Base-by-base conservation (phyloP, 92 coral and sea anemone genomes). In the Porites lobata region DNA sequence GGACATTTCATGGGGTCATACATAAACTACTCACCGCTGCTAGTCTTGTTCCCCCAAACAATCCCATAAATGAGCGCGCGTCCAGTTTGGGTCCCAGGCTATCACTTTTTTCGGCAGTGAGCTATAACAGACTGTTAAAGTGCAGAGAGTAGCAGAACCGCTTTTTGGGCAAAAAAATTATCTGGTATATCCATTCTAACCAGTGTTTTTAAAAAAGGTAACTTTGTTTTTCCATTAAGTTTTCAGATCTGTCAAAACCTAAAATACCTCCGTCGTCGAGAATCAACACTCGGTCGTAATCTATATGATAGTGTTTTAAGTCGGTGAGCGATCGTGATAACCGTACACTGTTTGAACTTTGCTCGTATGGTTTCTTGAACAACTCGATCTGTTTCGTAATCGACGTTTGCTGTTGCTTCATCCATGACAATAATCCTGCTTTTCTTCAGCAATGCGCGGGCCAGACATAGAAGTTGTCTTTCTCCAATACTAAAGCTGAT, bases 331-430 rank as follows among this genome's bases (percentile, higher is more conserved):
- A 73, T 73, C 20, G 77, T 73, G 9, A 73, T 73, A 1, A 73
- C 77, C 3, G 62, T 51, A 20, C 77, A 73, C 50, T 73, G 14
- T 73, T 73, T 50, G 19, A 73, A 73, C 18, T 73, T 73, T 20
- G 77, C 51, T 8, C 77, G 77, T 18, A 73, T 73, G 50, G 77
- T 73, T 51, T 73, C 77, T 73, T 73, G 77, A 50, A 73, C 20
- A 8, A 73, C 19, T 19, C 20, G 62, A 73, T 73, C 63, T 6
- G 77, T 73, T 50, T 73, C 52, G 77, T 73, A 56, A 51, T 73
- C 63, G 18, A 73, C 77, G 14, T 73, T 73, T 18, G 77, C 77
- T 24, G 77, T 73, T 73, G 77, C 77, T 73, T 73, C 77, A 73
- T 73, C 77, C 77, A 73, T 52, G 3, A 73, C 77, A 32, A 73